Percentiles rank a stretch among this genome's conserved stretches.
phyloP scores from a whole-genome alignment of 2,797 vertebrate species.

The Acanthopagrus latus region DNA sequence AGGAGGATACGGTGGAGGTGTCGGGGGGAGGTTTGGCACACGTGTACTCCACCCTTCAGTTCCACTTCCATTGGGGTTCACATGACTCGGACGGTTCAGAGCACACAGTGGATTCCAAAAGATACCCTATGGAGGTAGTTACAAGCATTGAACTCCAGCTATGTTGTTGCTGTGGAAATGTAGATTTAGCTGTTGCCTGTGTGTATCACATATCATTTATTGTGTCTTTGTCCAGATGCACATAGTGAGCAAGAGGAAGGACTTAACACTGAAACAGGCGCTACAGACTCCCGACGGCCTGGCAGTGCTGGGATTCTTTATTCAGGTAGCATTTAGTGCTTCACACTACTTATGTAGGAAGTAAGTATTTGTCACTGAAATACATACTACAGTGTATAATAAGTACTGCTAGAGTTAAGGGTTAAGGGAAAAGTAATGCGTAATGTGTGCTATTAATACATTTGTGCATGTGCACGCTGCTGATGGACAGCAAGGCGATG shows the following conservation, averaged over 20 bases:
- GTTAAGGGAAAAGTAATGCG: too few species aligned
- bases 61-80: conserved; percentile 85
- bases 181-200: not conserved
- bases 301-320: conserved; percentile 83
- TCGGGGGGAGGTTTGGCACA: conserved; percentile 71
- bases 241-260: conserved; percentile 79
- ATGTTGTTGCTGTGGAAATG: not conserved
- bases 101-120: conserved; percentile 71
- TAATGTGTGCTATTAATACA: too few species aligned
- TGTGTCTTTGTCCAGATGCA: conserved; percentile 77
- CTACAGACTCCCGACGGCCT: conserved; percentile 52
- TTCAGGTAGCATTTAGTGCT: conserved; percentile 72
- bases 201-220: not conserved
- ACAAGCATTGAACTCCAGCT: too few species aligned
- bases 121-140: conserved; percentile 82
- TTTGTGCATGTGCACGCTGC: too few species aligned
- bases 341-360: not conserved
- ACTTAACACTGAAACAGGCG: conserved; percentile 64
- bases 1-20: conserved; percentile 59
- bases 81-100: conserved; percentile 61
- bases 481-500: not conserved
- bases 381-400: not conserved
- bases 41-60: conserved; percentile 74
- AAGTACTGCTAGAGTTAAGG: not conserved
- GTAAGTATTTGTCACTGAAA: not conserved